Percentiles rank a stretch among this genome's conserved stretches.
phyloP scores from a whole-genome alignment of 2,113 vertebrate genomes.

The Uropsilus gracilis region DNA sequence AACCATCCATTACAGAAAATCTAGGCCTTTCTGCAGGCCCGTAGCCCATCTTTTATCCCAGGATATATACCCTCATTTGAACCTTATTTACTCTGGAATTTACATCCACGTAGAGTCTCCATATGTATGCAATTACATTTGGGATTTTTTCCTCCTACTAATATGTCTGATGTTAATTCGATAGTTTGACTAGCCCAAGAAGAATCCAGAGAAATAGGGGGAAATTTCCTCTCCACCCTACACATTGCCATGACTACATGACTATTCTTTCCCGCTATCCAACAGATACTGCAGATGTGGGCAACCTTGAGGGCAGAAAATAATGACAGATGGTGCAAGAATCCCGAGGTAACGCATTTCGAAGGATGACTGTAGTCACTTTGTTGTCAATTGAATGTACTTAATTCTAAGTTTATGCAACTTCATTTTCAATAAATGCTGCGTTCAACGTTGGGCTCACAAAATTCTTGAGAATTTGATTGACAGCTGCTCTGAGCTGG shows the following conservation, averaged over 20 bases:
- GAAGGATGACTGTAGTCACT: neutral
- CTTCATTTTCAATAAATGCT: conserved; percentile 11
- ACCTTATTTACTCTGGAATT: neutral
- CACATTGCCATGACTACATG: neutral
- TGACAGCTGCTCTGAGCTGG: neutral
- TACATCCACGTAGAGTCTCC: neutral
- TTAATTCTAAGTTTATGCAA: neutral
- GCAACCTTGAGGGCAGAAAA: neutral
- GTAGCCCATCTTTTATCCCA: neutral
- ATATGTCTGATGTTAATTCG: neutral
- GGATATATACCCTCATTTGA: neutral
- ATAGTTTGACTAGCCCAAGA: neutral
- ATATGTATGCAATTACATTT: neutral
- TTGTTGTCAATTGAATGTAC: conserved; percentile 5
- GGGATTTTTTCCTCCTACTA: neutral
- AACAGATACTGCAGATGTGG: neutral
- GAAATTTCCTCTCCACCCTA: neutral
- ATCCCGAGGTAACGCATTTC: neutral
- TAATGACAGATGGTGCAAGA: neutral
- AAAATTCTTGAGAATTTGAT: conserved; percentile 3
- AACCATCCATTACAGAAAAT: neutral
- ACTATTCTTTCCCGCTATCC: neutral
- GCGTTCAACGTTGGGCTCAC: neutral
- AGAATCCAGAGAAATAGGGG: neutral
- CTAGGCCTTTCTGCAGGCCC: neutral